Conservation (phyloP, 2,888 invertebrate species). For the Acronicta alni region DNA sequence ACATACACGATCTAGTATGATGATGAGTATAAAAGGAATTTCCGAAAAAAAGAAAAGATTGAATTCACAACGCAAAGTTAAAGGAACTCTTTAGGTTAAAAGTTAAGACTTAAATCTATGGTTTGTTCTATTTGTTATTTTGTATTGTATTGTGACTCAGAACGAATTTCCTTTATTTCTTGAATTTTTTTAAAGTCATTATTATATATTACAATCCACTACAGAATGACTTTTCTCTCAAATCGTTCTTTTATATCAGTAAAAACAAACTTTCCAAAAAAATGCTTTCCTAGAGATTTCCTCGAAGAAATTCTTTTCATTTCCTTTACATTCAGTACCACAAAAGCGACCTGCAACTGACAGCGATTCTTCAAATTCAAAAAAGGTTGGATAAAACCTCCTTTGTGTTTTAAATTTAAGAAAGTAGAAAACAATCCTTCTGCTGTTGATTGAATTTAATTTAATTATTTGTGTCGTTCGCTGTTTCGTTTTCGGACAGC, state of each 20-base stretch:
- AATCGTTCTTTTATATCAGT: conserved; percentile 9
- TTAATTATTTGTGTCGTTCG: conserved; percentile 14
- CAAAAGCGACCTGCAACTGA: conserved; percentile 48
- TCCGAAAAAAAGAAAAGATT: no score
- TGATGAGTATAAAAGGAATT: no score
- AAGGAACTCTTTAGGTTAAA: no score
- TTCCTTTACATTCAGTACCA: conserved; percentile 33
- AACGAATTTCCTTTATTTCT: no score
- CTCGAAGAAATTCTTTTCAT: conserved; percentile 25
- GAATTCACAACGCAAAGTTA: no score
- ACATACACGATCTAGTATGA: no score
- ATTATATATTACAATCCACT: neutral
- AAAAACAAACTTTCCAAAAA: conserved; percentile 29
- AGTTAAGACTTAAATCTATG: no score
- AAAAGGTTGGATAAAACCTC: conserved; percentile 23
- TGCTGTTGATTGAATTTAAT: conserved; percentile 32
- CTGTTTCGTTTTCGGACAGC: neutral
- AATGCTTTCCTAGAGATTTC: conserved; percentile 24
- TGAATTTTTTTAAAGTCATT: no score
- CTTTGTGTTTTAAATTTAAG: conserved; percentile 48
- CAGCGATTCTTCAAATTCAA: conserved; percentile 43
- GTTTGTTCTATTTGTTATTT: no score
- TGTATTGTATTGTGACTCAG: no score
- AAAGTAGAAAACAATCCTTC: conserved; percentile 34
- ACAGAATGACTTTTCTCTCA: neutral